phyloP scores from a whole-genome alignment of 23 tunicate species.

The Ciona savignyi region DNA sequence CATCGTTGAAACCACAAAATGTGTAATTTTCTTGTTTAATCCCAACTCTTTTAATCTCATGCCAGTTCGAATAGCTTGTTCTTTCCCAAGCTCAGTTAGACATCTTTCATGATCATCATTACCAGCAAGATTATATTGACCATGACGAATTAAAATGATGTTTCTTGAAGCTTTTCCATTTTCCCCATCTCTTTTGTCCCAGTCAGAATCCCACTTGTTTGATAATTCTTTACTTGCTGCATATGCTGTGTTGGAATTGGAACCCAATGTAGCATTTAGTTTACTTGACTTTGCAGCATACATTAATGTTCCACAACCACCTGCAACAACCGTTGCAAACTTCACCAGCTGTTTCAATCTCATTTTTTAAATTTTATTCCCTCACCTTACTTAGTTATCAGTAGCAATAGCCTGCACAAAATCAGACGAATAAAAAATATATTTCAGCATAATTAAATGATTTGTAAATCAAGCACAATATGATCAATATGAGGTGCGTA shows the following conservation, averaged over 20 bases:
- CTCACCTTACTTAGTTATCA: too few species aligned
- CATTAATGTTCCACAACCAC: not conserved
- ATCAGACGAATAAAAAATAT: too few species aligned
- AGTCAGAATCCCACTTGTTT: conserved; percentile 58
- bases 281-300: not conserved
- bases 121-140: conserved; percentile 63
- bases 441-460: not conserved
- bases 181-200: conserved; percentile 62
- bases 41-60: conserved; percentile 48
- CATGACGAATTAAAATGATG: conserved; percentile 80
- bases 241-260: not conserved
- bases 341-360: not conserved
- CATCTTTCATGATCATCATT: conserved; percentile 31
- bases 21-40: conserved; percentile 22
- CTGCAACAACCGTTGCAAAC: not conserved
- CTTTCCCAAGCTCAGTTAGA: conserved; percentile 61
- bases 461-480: conserved; percentile 38
- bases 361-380: not conserved
- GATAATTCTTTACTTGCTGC: conserved; percentile 6
- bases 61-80: conserved; percentile 74
- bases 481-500: conserved; percentile 93
- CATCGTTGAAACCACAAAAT: conserved; percentile 57
- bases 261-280: too few species aligned
- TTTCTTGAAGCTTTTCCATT: conserved; percentile 64
- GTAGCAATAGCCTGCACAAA: not conserved